A percentile compares a stretch with the other conserved stretches of the same genome.
Evolutionary conservation across 2,797 vertebrate species (phyloP).

Genomic region (Centropyge bicolor): DNA sequence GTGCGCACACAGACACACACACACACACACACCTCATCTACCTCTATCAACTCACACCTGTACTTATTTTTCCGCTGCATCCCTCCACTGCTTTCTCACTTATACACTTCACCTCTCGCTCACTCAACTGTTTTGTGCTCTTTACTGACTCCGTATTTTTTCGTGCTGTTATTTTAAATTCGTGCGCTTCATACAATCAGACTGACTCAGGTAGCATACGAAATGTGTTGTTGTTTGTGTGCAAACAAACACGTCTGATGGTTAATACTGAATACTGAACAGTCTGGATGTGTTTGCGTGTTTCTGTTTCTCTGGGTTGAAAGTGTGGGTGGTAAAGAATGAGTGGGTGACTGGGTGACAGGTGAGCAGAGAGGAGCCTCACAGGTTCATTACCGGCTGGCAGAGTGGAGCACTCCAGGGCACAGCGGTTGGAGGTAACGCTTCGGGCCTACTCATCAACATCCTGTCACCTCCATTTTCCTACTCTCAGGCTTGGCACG

Average conservation of each 20-base stretch:
- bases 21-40: conserved; percentile 27
- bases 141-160: conserved; percentile 26
- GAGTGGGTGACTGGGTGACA: conserved; percentile 60
- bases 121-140: conserved; percentile 27
- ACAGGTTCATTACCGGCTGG: conserved; percentile 72
- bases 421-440: conserved; percentile 59
- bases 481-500: conserved; percentile 52
- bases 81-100: conserved; percentile 26
- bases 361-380: conserved; percentile 49
- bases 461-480: conserved; percentile 79
- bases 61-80: conserved; percentile 13
- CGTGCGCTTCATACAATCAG: conserved; percentile 28
- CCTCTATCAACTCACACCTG: conserved; percentile 42
- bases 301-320: conserved; percentile 30
- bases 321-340: conserved; percentile 34
- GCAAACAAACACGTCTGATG: conserved; percentile 46
- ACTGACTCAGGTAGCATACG: conserved; percentile 21
- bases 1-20: conserved; percentile 29
- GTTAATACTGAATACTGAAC: conserved; percentile 37
- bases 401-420: conserved; percentile 67
- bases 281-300: conserved; percentile 20
- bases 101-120: conserved; percentile 44
- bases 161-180: conserved; percentile 34
- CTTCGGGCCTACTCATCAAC: conserved; percentile 75
- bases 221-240: conserved; percentile 43